Conservation (phyloP, 1,140 invertebrate genomes). For the Nylanderia fulva region DNA sequence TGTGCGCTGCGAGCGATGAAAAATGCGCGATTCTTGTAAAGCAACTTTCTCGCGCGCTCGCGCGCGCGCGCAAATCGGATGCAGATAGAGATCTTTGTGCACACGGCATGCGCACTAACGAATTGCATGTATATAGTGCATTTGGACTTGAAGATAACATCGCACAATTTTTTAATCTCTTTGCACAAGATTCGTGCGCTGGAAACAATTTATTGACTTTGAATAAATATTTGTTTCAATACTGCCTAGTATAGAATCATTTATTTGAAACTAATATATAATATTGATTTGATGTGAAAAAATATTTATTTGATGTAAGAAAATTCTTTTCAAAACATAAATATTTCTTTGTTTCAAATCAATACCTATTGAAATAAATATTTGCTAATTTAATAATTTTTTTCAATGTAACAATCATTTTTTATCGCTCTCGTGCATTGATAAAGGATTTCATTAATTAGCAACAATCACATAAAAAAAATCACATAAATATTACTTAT, state of each 20-base stretch:
- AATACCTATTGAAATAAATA: too few species aligned
- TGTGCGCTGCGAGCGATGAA: constrained; percentile 54
- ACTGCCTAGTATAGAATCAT: too few species aligned
- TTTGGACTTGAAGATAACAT: constrained; percentile 40
- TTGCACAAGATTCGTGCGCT: constrained; percentile 4
- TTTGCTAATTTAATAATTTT: too few species aligned
- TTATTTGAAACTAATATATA: too few species aligned
- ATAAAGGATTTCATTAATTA: background rate
- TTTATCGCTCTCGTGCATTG: background rate
- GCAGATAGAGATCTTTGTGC: constrained; percentile 52
- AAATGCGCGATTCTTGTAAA: constrained; percentile 50
- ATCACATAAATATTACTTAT: background rate
- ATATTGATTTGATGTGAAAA: too few species aligned
- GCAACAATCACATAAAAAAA: background rate
- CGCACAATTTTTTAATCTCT: constrained; percentile 28
- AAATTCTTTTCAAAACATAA: too few species aligned
- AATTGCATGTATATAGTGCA: constrained; percentile 25
- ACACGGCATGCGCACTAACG: constrained; percentile 36
- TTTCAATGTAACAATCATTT: background rate
- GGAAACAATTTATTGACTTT: too few species aligned
- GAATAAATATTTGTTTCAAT: too few species aligned
- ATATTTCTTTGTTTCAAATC: too few species aligned
- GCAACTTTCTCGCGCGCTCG: constrained; percentile 51
- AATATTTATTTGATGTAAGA: too few species aligned
- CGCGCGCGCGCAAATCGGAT: constrained; percentile 21